These are phyloP conservation scores for Sitta carolinensis DNA, from an alignment of 2,797 vertebrate genomes.

Conservation along the genomic window DNA sequence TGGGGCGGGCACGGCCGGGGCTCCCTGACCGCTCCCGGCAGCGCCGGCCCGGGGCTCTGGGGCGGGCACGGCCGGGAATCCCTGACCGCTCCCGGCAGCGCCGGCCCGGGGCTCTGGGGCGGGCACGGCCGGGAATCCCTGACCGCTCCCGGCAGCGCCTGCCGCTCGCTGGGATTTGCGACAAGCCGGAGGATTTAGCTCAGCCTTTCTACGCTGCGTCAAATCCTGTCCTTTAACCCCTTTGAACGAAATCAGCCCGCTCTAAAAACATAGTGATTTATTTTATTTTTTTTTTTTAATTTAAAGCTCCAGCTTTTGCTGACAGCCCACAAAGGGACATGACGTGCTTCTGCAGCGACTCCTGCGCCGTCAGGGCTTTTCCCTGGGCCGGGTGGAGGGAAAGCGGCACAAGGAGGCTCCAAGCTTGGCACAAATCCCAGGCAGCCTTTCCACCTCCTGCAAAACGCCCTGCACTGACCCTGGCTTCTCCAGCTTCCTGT, in stretches of 20 bases:
- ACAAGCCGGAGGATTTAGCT: neutral
- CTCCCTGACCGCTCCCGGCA: too few relatives aligned
- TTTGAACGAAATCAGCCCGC: neutral
- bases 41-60: too few relatives aligned
- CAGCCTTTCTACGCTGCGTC: neutral
- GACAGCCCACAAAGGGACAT: neutral
- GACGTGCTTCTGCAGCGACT: neutral
- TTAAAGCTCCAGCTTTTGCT: neutral
- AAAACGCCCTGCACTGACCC: rapidly evolving
- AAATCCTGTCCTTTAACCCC: neutral
- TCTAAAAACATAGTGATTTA: rapidly evolving
- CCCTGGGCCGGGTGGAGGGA: neutral
- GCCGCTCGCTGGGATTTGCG: neutral
- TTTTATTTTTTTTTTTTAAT: too few relatives aligned
- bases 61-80: too few relatives aligned
- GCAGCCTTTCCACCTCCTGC: rapidly evolving
- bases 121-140: too few relatives aligned
- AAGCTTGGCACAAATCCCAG: too few relatives aligned
- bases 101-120: too few relatives aligned
- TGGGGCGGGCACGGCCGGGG: too few relatives aligned
- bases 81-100: too few relatives aligned
- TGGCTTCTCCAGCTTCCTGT: neutral
- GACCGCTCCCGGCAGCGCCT: too few relatives aligned
- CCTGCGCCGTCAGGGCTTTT: neutral
- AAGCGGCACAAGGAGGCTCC: rapidly evolving